Evolutionary conservation across 2,113 vertebrate genomes (phyloP).

Genomic region (Cercocebus atys): DNA sequence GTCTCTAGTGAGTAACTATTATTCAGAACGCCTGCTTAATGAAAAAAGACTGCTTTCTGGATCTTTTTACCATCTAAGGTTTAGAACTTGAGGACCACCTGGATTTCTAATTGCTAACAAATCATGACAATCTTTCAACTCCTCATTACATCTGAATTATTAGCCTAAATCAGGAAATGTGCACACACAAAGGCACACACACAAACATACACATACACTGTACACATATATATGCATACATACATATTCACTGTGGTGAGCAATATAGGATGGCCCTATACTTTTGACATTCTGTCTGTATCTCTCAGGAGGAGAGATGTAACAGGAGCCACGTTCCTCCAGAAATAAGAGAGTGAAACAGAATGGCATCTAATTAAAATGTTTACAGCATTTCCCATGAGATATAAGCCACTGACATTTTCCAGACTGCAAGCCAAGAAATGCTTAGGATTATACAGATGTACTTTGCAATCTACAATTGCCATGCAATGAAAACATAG

Average conservation of each 20-base stretch:
- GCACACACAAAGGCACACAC: neutral
- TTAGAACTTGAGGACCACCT: neutral
- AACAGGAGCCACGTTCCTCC: conserved; percentile 29
- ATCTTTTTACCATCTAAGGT: neutral
- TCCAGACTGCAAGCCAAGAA: conserved; percentile 68
- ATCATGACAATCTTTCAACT: neutral
- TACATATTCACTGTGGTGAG: neutral
- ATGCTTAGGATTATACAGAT: conserved; percentile 64
- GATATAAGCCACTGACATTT: conserved; percentile 78
- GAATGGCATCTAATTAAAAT: conserved; percentile 75
- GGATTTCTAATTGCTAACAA: neutral
- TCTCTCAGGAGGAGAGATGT: conserved; percentile 19
- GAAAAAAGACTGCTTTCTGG: neutral
- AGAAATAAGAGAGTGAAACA: conserved; percentile 53
- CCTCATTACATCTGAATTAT: neutral
- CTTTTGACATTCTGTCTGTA: neutral
- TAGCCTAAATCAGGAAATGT: neutral
- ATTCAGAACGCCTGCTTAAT: neutral
- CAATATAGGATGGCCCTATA: neutral
- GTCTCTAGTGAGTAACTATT: neutral
- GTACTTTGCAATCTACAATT: conserved; percentile 48
- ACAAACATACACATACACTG: neutral
- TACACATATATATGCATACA: neutral
- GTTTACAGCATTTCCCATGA: conserved; percentile 60
- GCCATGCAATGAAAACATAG: conserved; percentile 8